Evolutionary conservation across 2,113 vertebrate genomes (phyloP).

Genomic region (Euleptes europaea): DNA sequence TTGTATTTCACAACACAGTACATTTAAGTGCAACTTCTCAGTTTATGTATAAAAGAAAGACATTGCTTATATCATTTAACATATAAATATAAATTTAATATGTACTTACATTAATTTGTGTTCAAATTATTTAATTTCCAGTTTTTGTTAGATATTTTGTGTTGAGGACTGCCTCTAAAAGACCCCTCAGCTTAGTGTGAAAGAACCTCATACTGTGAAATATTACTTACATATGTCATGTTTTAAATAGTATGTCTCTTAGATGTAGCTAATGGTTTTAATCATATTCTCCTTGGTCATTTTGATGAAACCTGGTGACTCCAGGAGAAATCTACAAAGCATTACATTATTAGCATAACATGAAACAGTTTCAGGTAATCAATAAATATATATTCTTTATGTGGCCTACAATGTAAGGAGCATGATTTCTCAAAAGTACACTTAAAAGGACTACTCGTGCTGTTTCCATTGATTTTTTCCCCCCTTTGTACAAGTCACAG

Average conservation of each 20-base stretch:
- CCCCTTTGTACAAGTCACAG: conserved; percentile 14
- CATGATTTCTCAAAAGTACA: conserved; percentile 55
- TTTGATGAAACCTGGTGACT: conserved; percentile 50
- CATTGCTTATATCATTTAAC: neutral
- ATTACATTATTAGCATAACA: conserved; percentile 50
- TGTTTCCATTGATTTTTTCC: conserved; percentile 53
- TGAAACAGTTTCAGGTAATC: conserved; percentile 48
- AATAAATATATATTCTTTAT: conserved; percentile 38
- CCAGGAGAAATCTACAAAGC: conserved; percentile 47
- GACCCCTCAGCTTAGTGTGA: neutral
- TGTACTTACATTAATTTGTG: neutral
- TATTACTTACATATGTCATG: neutral
- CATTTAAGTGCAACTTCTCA: no score
- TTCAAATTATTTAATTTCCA: no score
- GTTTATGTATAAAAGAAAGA: neutral
- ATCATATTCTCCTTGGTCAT: conserved; percentile 20
- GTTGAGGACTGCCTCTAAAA: neutral
- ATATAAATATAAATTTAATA: neutral
- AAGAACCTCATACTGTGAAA: neutral
- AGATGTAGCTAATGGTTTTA: neutral
- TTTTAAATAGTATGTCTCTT: neutral
- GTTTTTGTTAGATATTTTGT: neutral
- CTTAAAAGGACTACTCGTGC: conserved; percentile 31
- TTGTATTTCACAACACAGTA: no score
- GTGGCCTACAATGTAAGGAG: conserved; percentile 53